These are phyloP conservation scores for Brachynemurus nebulosus DNA, from an alignment of 2,888 invertebrate species.

Conservation along the genomic window DNA sequence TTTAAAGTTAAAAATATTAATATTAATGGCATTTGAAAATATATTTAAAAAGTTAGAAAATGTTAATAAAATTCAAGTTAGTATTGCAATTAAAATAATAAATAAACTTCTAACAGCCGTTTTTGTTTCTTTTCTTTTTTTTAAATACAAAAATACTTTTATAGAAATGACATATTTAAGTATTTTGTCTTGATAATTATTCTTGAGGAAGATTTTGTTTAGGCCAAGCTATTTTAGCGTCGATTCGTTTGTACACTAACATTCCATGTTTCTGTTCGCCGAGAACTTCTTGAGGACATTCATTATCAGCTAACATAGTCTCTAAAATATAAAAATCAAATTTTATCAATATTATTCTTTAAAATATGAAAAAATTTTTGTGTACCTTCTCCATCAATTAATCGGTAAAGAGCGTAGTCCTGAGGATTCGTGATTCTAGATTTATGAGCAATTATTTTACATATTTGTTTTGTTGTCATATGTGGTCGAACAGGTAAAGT, in stretches of 20 bases:
- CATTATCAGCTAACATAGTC: slow-evolving; percentile 73
- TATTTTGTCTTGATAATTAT: no score
- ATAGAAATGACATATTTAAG: no score
- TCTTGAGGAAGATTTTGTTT: slow-evolving; percentile 32
- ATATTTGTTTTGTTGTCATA: slow-evolving; percentile 84
- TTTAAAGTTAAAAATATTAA: no score
- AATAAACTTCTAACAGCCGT: no score
- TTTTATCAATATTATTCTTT: neutral
- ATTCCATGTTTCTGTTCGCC: slow-evolving; percentile 71
- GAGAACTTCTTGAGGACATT: slow-evolving; percentile 78
- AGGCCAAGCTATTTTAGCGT: slow-evolving; percentile 96
- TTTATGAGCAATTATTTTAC: slow-evolving; percentile 89
- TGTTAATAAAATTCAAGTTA: no score
- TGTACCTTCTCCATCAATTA: slow-evolving; percentile 80
- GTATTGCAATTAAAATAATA: no score
- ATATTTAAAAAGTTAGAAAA: no score
- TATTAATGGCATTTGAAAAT: no score
- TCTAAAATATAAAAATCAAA: slow-evolving; percentile 43
- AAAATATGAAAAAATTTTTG: slow-evolving; percentile 7
- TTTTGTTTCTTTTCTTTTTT: no score
- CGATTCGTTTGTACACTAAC: slow-evolving; percentile 88
- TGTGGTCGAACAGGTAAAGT: slow-evolving; percentile 87
- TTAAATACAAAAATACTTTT: no score
- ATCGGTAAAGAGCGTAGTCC: slow-evolving; percentile 83
- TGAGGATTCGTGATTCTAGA: slow-evolving; percentile 92